Conservation (phyloP, 2,888 invertebrate species). For the Brachyptera risi region DNA sequence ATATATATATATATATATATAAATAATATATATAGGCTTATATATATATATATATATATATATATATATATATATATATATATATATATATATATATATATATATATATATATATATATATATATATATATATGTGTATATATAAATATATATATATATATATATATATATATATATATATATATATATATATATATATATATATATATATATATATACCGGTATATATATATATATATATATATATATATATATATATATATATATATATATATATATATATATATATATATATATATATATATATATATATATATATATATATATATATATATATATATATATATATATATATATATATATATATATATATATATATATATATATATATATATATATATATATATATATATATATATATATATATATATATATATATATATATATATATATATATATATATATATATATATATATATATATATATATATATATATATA, state of each 20-base stretch:
- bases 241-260: too few relatives aligned
- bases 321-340: neutral
- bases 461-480: too few relatives aligned
- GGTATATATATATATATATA: slow-evolving; percentile 30
- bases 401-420: too few relatives aligned
- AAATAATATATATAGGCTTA: neutral
- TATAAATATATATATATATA: neutral
- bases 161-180: slow-evolving; percentile 22
- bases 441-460: neutral
- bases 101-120: slow-evolving; percentile 23
- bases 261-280: slow-evolving; percentile 26
- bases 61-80: slow-evolving; percentile 1
- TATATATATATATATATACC: slow-evolving; percentile 25
- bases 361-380: slow-evolving; percentile 21
- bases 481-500: neutral
- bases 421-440: slow-evolving; percentile 31
- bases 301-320: neutral
- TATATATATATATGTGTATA: slow-evolving; percentile 15
- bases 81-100: slow-evolving; percentile 23
- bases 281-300: slow-evolving; percentile 5
- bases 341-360: slow-evolving; percentile 24
- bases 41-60: neutral
- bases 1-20: slow-evolving; percentile 17
- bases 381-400: slow-evolving; percentile 29
- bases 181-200: slow-evolving; percentile 20